A percentile compares a stretch with the other conserved stretches of the same genome.
These are phyloP conservation scores for Phalacrocorax aristotelis DNA, from an alignment of 2,113 vertebrate species.

Conservation along the genomic window DNA sequence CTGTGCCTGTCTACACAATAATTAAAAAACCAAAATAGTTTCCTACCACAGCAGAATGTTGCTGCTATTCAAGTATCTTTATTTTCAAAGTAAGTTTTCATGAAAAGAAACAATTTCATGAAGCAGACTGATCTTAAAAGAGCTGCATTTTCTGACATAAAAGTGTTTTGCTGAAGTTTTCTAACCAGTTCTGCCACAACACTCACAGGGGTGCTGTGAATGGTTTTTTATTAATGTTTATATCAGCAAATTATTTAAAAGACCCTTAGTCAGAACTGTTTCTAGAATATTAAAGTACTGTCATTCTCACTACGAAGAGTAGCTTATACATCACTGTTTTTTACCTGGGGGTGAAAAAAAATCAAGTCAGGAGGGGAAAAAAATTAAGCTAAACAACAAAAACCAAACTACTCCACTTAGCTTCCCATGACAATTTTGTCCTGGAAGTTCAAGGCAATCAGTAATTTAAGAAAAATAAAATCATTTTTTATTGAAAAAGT, in stretches of 20 bases:
- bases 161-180: background rate
- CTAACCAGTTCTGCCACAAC: background rate
- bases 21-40: background rate
- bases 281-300: background rate
- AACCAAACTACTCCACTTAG: background rate
- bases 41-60: background rate
- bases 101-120: background rate
- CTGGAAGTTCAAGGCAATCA: background rate
- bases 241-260: background rate
- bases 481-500: background rate
- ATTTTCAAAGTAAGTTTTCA: background rate
- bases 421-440: background rate
- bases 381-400: background rate
- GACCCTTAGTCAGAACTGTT: background rate
- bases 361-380: background rate
- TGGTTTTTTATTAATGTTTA: background rate
- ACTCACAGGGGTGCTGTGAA: background rate
- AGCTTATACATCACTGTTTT: background rate
- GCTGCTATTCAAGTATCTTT: background rate
- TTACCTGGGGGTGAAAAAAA: background rate
- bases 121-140: background rate
- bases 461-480: background rate
- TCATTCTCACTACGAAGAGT: background rate
- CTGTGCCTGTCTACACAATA: background rate
- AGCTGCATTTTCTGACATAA: background rate